Percentiles rank a stretch among this genome's conserved stretches.
These are phyloP conservation scores for Embiotoca jacksoni DNA, from an alignment of 2,113 vertebrate genomes.

Conservation along the genomic window DNA sequence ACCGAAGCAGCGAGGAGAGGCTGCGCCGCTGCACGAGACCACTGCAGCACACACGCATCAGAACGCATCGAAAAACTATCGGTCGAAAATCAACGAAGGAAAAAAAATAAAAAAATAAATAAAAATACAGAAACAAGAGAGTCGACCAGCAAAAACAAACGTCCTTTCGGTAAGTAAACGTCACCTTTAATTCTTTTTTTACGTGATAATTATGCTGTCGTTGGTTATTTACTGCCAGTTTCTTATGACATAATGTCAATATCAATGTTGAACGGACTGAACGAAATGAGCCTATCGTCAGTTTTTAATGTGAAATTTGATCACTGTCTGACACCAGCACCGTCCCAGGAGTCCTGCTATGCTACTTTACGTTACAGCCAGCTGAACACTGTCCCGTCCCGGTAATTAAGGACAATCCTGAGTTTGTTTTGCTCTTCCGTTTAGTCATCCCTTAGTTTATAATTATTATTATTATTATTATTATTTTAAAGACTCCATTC, in stretches of 20 bases:
- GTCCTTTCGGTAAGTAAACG: neutral
- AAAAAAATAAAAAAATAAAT: accelerated
- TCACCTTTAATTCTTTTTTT: neutral
- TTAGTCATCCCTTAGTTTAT: no score
- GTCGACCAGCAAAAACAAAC: neutral
- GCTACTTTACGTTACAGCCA: neutral
- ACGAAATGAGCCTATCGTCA: neutral
- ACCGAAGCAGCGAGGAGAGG: slow-evolving; percentile 3
- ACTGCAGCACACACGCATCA: slow-evolving; percentile 48
- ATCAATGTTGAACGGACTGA: neutral
- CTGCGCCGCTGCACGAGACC: slow-evolving; percentile 45
- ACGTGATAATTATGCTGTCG: neutral
- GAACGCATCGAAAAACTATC: neutral
- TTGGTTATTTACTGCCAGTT: neutral
- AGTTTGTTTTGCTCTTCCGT: neutral
- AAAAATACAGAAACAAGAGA: neutral
- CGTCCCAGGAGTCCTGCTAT: neutral
- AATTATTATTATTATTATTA: no score
- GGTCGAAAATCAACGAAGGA: neutral
- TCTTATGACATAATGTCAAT: neutral
- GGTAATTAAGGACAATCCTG: neutral
- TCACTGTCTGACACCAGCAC: neutral
- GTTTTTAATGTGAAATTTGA: neutral
- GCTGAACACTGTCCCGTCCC: neutral
- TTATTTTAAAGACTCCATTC: no score